These are phyloP conservation scores for Caenorhabditis angaria DNA, from an alignment of 2,888 invertebrate genomes.

Conservation along the genomic window DNA sequence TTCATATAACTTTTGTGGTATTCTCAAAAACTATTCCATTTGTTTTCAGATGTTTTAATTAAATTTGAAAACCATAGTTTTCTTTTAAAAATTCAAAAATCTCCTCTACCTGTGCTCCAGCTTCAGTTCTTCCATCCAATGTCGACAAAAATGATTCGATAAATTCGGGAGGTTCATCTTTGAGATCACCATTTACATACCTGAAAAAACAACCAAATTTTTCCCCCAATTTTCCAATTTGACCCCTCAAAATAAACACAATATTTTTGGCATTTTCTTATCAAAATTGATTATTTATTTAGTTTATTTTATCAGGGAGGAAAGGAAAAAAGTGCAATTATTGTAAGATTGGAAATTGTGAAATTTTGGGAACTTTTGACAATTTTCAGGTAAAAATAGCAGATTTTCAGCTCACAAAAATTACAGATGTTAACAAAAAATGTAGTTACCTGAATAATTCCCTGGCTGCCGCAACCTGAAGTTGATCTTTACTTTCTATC, in stretches of 20 bases:
- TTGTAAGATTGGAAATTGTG: neutral
- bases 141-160: conserved; percentile 45
- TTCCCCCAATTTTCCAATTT: neutral
- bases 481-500: conserved; percentile 19
- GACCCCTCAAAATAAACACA: neutral
- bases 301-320: no score
- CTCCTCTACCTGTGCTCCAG: conserved; percentile 10
- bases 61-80: neutral
- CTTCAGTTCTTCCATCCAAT: conserved; percentile 42
- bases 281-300: neutral
- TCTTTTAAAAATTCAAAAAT: neutral
- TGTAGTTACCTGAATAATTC: conserved; percentile 29
- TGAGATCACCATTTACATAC: conserved; percentile 48
- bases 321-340: no score
- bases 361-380: conserved; percentile 4
- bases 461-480: conserved; percentile 26
- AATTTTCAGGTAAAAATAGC: neutral
- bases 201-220: conserved; percentile 20
- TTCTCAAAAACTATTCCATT: no score
- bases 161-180: conserved; percentile 42
- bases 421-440: no score
- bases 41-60: neutral
- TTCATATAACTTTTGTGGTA: no score
- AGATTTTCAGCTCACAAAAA: neutral
- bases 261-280: neutral